phyloP scores from a whole-genome alignment of 2,888 invertebrate genomes.

The Pyrochroa serraticornis region DNA sequence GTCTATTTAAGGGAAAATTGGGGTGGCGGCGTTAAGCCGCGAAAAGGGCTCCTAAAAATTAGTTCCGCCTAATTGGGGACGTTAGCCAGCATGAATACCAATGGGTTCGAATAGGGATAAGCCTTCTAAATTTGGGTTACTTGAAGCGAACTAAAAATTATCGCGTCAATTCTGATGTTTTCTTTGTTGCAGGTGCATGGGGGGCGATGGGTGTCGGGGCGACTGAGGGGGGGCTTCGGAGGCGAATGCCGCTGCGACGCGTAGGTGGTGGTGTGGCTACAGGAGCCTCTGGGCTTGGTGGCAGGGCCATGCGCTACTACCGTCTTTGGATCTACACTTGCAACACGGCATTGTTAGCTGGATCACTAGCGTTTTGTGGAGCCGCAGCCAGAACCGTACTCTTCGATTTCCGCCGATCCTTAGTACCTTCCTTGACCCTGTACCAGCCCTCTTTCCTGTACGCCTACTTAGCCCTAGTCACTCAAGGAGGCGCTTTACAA shows the following conservation, averaged over 20 bases:
- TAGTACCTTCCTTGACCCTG: conserved; percentile 76
- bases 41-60: too few relatives aligned
- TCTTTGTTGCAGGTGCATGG: conserved; percentile 65
- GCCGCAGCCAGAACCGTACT: conserved; percentile 74
- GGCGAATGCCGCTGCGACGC: conserved; percentile 62
- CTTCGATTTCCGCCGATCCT: conserved; percentile 72
- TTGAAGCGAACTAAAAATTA: too few relatives aligned
- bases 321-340: conserved; percentile 92
- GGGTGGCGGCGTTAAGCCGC: too few relatives aligned
- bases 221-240: conserved; percentile 58
- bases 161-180: conserved; percentile 37
- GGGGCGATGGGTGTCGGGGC: conserved; percentile 60
- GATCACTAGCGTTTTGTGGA: conserved; percentile 79
- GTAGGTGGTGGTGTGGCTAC: conserved; percentile 64
- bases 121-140: too few relatives aligned
- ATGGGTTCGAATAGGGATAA: too few relatives aligned
- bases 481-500: conserved; percentile 71
- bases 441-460: conserved; percentile 81
- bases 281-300: conserved; percentile 54
- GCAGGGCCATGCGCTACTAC: conserved; percentile 76
- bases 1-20: too few relatives aligned
- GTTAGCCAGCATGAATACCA: too few relatives aligned
- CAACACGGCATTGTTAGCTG: conserved; percentile 85
- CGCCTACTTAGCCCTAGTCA: conserved; percentile 80
- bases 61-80: too few relatives aligned